These are phyloP conservation scores for Saccopteryx bilineata DNA, from an alignment of 2,113 vertebrate genomes.

Conservation along the genomic window DNA sequence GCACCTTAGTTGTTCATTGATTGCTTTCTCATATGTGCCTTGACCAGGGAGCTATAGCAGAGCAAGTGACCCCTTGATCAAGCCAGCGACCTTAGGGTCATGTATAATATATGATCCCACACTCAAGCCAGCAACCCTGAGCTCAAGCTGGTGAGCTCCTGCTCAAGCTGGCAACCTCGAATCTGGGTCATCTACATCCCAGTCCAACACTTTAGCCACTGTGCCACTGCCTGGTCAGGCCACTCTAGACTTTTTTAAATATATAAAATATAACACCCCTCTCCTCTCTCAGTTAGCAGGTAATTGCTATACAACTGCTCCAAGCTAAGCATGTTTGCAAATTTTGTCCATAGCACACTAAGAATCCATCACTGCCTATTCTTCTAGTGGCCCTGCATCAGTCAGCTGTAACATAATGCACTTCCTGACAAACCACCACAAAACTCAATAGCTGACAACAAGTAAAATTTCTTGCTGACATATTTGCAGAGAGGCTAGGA, in stretches of 20 bases:
- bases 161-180: too few species aligned
- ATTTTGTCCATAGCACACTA: neutral
- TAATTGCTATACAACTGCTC: neutral
- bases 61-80: too few species aligned
- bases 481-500: neutral
- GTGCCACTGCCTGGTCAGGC: too few species aligned
- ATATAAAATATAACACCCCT: neutral
- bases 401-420: neutral
- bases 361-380: neutral
- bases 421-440: constrained; percentile 1
- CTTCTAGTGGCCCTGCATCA: neutral
- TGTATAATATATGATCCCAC: too few species aligned
- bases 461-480: constrained; percentile 1
- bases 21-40: too few species aligned
- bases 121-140: too few species aligned
- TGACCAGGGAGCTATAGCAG: too few species aligned
- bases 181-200: too few species aligned
- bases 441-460: neutral
- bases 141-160: too few species aligned
- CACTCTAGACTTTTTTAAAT: constrained; percentile 3
- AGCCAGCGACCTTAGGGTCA: too few species aligned
- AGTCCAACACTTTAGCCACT: too few species aligned
- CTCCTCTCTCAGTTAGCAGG: neutral
- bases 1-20: too few species aligned
- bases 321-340: neutral